phyloP scores from a whole-genome alignment of 2,797 vertebrate genomes.

The Halcyon leucocephala region DNA sequence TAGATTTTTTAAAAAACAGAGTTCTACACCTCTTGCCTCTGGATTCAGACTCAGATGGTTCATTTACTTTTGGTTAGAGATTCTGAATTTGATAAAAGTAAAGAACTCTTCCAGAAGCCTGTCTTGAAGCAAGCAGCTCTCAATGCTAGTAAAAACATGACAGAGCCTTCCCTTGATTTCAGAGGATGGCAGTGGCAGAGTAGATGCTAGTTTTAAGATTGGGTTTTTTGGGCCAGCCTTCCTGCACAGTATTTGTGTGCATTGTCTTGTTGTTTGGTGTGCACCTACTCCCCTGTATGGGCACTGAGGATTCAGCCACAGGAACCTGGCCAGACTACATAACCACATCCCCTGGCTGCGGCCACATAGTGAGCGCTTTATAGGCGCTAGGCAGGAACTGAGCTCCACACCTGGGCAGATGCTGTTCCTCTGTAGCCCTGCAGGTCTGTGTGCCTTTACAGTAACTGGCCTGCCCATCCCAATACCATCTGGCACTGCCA shows the following conservation, averaged over 20 bases:
- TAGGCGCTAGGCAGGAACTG: background rate
- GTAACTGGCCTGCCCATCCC: background rate
- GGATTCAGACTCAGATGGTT: background rate
- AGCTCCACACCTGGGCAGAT: background rate
- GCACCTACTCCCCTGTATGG: background rate
- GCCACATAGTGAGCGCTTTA: background rate
- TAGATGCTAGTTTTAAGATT: background rate
- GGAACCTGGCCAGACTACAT: conserved; percentile 1
- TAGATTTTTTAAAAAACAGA: background rate
- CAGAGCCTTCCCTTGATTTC: background rate
- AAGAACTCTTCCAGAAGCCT: background rate
- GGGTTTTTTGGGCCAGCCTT: background rate
- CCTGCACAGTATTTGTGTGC: background rate
- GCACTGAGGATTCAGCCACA: background rate
- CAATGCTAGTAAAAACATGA: background rate
- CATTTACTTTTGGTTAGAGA: background rate
- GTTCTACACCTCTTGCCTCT: background rate
- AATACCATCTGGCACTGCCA: background rate
- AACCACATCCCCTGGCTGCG: conserved; percentile 25
- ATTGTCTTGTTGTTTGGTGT: background rate
- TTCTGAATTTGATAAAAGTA: background rate
- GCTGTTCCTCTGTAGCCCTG: background rate
- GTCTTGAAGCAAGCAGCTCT: background rate
- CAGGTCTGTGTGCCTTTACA: background rate
- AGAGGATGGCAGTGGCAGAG: background rate